Conservation (phyloP, 2,113 vertebrate species). For the Cyprinus carpio region DNA sequence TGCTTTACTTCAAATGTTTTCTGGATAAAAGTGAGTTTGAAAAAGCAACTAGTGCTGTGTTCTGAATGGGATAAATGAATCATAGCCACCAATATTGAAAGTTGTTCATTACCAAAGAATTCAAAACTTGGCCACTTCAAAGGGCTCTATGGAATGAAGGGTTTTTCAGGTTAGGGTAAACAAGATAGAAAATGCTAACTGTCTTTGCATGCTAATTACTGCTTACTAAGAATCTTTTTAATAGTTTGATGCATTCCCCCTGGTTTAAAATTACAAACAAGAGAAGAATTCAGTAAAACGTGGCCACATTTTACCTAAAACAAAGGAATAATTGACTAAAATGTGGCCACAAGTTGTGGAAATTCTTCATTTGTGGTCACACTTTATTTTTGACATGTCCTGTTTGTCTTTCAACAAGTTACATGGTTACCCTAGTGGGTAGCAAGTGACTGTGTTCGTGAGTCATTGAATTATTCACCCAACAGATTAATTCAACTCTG, state of each 20-base stretch:
- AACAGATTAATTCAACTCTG: neutral
- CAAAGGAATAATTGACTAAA: neutral
- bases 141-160: neutral
- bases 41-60: neutral
- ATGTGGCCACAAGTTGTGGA: neutral
- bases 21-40: neutral
- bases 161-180: neutral
- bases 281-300: too few species aligned
- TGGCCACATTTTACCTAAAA: neutral
- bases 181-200: neutral
- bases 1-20: neutral
- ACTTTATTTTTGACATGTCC: too few species aligned
- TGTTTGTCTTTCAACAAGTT: neutral
- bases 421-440: neutral
- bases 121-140: neutral
- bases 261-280: too few species aligned
- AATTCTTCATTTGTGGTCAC: too few species aligned
- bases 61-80: neutral
- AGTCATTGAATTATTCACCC: neutral
- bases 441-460: neutral
- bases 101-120: neutral
- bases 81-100: neutral
- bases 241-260: neutral
- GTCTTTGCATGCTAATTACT: neutral
- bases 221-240: neutral